Conservation (phyloP, 2,113 vertebrate species). For the Myrmecobius fasciatus region DNA sequence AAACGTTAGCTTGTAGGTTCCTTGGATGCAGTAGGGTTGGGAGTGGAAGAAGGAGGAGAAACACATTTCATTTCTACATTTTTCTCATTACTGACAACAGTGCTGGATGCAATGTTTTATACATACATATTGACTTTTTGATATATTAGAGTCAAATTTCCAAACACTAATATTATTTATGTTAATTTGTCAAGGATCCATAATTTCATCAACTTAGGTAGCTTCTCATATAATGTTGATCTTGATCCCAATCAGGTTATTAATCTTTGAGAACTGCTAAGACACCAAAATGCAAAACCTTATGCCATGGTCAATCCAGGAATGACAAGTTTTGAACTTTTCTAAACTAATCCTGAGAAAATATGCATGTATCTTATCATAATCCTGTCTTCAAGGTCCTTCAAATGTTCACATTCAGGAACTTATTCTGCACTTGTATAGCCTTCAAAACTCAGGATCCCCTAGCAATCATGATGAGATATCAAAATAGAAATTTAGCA, state of each 20-base stretch:
- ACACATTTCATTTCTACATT: neutral
- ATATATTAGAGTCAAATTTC: neutral
- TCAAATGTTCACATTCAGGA: neutral
- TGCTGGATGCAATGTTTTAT: neutral
- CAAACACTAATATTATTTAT: neutral
- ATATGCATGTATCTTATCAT: neutral
- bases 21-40: neutral
- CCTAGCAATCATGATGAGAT: neutral
- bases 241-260: neutral
- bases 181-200: neutral
- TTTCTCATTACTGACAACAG: neutral
- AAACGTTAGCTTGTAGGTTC: neutral
- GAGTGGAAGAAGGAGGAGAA: neutral
- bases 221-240: neutral
- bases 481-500: neutral
- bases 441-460: neutral
- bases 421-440: neutral
- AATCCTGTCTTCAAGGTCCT: neutral
- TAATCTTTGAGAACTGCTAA: neutral
- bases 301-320: neutral
- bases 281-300: neutral
- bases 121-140: neutral
- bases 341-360: neutral
- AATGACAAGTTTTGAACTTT: neutral
- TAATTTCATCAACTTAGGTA: neutral